Evolutionary conservation across 2,888 invertebrate species (phyloP), one percentile per base, ranked within the genome.

Genomic region (Meiosimyza decipiens): DNA sequence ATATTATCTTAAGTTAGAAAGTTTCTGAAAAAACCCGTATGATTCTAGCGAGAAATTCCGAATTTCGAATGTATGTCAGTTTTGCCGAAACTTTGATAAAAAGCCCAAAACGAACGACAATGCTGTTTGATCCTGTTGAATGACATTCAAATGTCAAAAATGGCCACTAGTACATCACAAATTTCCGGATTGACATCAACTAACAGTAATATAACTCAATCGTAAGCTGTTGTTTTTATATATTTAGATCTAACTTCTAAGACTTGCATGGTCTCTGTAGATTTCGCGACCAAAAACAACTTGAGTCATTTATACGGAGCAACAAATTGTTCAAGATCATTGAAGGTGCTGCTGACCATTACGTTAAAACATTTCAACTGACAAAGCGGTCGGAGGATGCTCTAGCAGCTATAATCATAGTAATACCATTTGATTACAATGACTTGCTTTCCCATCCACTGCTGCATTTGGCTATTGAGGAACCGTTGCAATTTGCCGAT

Each of bases 401-500:
- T 12, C 74, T 85, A 22, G 81, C 83, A 7, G 79, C 85, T 3
- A 73, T 85, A 2, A 64, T 80, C 47, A 51, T 85, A 11, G 75
- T 78, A 12, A 66, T 86, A 7, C 79, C 82, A 33, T 80, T 85
- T 28, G 75, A 74, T 0, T 86, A 82, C 64, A 49, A 15, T 0
- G 82, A 84, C 15, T 77, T 86, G 16, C 75, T 85, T 3, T 70
- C 78, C 0, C 72, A 75, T 16, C 76, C 77, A 5, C 73, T 85
- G 13, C 72, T 86, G 9, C 77, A 83, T 28, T 76, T 82, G 7
- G 73, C 74, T 6, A 54, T 84, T 6, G 83, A 83, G 33, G 85
- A 85, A 66, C 85, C 85, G 2, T 15, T 81, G 7, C 80, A 83
- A 28, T 86, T 85, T 55, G 65, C 71, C 1, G 82, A 85, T 7